A percentile compares a stretch with the other conserved stretches of the same genome.
These are phyloP conservation scores for Myocastor coypus DNA, from an alignment of 2,113 vertebrate genomes.

Conservation along the genomic window DNA sequence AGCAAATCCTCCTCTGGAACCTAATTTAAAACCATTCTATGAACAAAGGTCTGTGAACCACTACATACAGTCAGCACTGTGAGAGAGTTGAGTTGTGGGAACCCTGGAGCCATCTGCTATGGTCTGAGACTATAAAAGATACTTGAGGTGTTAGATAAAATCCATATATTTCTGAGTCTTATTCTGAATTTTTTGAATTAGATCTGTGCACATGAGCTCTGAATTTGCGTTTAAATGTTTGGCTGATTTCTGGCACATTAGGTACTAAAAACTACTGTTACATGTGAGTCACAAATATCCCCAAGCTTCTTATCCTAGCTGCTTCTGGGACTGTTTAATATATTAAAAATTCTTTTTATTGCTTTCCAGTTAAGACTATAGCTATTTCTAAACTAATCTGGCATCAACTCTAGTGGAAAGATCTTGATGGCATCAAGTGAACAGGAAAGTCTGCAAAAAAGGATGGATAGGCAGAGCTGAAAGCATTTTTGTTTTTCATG, in stretches of 20 bases:
- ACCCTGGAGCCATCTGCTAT: neutral
- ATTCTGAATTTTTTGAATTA: neutral
- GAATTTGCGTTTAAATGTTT: neutral
- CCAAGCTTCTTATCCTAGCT: neutral
- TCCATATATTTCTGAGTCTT: neutral
- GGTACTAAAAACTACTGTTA: neutral
- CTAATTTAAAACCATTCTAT: neutral
- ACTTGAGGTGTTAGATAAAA: neutral
- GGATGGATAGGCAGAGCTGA: neutral
- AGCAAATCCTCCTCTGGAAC: neutral
- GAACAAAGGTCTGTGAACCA: neutral
- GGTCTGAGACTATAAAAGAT: neutral
- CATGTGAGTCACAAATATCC: neutral
- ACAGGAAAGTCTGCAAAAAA: neutral
- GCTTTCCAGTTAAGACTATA: neutral
- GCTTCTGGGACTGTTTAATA: neutral
- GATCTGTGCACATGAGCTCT: neutral
- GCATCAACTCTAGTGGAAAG: neutral
- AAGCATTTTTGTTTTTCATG: neutral
- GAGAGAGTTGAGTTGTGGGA: neutral
- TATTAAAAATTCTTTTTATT: neutral
- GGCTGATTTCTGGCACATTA: neutral
- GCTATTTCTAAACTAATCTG: constrained; percentile 3
- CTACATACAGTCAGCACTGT: neutral
- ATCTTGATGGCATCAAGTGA: neutral